Base-by-base conservation (phyloP, 2,888 invertebrate species). In the Saturnia japonica region DNA sequence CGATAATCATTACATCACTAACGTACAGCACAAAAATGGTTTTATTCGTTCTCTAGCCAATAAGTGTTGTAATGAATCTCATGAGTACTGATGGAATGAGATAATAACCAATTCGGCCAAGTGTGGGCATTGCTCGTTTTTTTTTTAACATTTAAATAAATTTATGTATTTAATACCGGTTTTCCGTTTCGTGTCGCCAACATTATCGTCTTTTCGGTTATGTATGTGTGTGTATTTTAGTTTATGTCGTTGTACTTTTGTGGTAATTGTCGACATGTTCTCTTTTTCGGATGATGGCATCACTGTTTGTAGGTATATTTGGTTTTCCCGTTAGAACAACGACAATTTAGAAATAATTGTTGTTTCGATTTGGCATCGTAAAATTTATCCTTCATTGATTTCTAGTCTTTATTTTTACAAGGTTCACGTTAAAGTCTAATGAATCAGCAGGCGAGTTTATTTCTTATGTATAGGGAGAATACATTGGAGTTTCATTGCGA, bases 21-120 rank as follows among this genome's bases (percentile, higher is more conserved):
- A 68, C 54, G 25, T n/a, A 40, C 68, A 77, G 82, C 80, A 89
- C 88, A 88, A 88, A 91, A 90, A 91, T 91, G 88, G 90, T 91
- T 89, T 86, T 89, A 90, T 91, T 87, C 88, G 85, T 83, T 88
- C 85, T 91, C 89, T 88, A 89, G 87, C 89, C 89, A 89, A 91
- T 91, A 90, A 89, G 88, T 90, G 88, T n/a, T 87, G 93, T 90
- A 93, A 94, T 93, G 93, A 93, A 91, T 92, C 90, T 88, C 86
- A 82, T 85, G 87, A 89, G 91, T 93, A 91, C 90, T 85, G 81
- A 87, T 85, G 85, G 85, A 86, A 86, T 86, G 85, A 88, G 88
- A 91, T 92, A 91, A 91, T 89, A 87, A 86, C 88, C 83, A 85
- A 90, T 90, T 88, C 87, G 83, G 81, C 80, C 83, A 82, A 88